Percentiles rank a stretch among this genome's conserved stretches.
phyloP scores from a whole-genome alignment of 2,113 vertebrate species.

The Aphyosemion australe region DNA sequence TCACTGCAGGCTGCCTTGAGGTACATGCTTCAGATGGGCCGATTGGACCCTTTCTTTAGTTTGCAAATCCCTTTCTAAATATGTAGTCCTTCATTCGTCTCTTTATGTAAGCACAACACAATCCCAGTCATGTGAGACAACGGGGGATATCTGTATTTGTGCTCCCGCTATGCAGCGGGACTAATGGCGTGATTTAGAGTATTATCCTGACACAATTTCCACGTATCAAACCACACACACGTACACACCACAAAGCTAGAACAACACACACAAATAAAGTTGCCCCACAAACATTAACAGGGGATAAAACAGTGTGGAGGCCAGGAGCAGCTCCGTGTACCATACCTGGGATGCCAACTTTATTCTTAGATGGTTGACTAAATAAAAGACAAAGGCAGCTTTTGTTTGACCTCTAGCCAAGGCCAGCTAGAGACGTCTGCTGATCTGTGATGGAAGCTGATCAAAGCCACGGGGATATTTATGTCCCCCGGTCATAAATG shows the following conservation, averaged over 20 bases:
- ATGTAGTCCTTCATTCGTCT: conserved; percentile 45
- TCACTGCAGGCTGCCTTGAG: conserved; percentile 71
- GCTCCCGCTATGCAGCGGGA: conserved; percentile 21
- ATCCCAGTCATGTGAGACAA: conserved; percentile 30
- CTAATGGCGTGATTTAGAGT: conserved; percentile 25
- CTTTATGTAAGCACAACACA: conserved; percentile 37
- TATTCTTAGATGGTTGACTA: conserved; percentile 69
- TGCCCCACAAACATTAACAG: conserved; percentile 9
- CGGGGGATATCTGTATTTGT: conserved; percentile 23
- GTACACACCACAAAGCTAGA: conserved; percentile 8
- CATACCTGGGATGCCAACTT: conserved; percentile 61
- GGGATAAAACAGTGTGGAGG: conserved; percentile 5
- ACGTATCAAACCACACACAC: conserved; percentile 29
- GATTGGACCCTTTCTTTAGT: conserved; percentile 37
- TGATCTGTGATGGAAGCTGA: conserved; percentile 31
- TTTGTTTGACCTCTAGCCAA: conserved; percentile 40
- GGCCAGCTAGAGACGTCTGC: conserved; percentile 23
- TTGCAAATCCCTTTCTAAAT: conserved; percentile 54
- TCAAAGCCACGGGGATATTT: conserved; percentile 62
- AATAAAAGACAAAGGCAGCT: conserved; percentile 59
- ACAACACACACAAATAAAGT: conserved; percentile 24
- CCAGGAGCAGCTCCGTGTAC: conserved; percentile 12
- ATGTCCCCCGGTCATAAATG: conserved; percentile 45
- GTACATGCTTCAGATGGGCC: conserved; percentile 57
- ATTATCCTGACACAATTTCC: conserved; percentile 35